These are phyloP conservation scores for Tachystola acroxantha DNA, from an alignment of 2,888 invertebrate genomes.

Conservation along the genomic window DNA sequence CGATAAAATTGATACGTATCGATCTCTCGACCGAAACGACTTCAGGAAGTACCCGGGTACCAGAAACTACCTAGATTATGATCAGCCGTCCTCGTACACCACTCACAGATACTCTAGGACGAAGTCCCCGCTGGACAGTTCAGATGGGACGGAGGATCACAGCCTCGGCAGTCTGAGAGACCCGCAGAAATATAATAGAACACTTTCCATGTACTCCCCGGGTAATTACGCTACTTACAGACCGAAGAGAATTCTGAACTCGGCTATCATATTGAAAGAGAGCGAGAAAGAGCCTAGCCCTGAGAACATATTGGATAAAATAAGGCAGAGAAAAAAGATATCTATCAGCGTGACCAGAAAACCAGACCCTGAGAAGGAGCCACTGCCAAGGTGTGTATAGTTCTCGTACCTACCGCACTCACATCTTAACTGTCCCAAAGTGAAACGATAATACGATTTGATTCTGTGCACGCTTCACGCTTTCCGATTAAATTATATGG, in stretches of 20 bases:
- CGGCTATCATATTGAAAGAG: slow-evolving; percentile 71
- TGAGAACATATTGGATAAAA: slow-evolving; percentile 72
- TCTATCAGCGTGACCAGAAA: slow-evolving; percentile 71
- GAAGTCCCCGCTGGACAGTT: slow-evolving; percentile 62
- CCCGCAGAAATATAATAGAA: slow-evolving; percentile 62
- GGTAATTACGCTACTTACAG: slow-evolving; percentile 72
- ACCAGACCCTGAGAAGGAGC: slow-evolving; percentile 61
- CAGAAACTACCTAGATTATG: slow-evolving; percentile 62
- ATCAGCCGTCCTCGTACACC: slow-evolving; percentile 57
- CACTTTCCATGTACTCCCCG: slow-evolving; percentile 69
- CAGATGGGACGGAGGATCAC: slow-evolving; percentile 51
- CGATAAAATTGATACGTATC: slow-evolving; percentile 66
- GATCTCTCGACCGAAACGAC: slow-evolving; percentile 69
- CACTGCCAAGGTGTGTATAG: slow-evolving; percentile 70
- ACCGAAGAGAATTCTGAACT: slow-evolving; percentile 67
- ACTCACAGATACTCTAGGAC: slow-evolving; percentile 64
- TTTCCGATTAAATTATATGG: slow-evolving; percentile 64
- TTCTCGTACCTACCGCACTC: slow-evolving; percentile 32
- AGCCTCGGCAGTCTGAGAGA: slow-evolving; percentile 48
- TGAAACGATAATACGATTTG: slow-evolving; percentile 54
- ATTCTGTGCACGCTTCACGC: slow-evolving; percentile 74
- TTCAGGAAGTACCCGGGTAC: slow-evolving; percentile 61
- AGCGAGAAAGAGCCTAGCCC: slow-evolving; percentile 71
- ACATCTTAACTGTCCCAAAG: slow-evolving; percentile 50
- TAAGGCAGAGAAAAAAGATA: slow-evolving; percentile 69